These are phyloP conservation scores for Ischnus inquisitorius DNA, from an alignment of 2,888 invertebrate species.

Conservation along the genomic window DNA sequence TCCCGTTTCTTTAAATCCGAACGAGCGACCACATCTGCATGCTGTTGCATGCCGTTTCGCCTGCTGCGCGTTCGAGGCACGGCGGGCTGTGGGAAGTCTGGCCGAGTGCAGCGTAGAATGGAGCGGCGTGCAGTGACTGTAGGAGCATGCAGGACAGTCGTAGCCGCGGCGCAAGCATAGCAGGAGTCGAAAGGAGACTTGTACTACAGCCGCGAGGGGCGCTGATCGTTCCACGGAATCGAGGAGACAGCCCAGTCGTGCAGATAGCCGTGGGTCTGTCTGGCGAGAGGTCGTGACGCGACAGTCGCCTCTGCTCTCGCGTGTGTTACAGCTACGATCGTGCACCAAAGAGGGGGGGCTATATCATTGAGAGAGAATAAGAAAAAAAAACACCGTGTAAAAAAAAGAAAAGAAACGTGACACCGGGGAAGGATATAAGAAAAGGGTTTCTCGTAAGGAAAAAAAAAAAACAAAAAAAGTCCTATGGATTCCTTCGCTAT, in stretches of 20 bases:
- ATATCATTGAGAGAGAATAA: not conserved
- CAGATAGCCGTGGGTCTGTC: slow-evolving; percentile 82
- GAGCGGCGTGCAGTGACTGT: slow-evolving; percentile 44
- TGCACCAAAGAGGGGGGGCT: not conserved
- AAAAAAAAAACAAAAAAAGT: slow-evolving; percentile 28
- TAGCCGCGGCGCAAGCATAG: slow-evolving; percentile 38
- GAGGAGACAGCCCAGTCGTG: slow-evolving; percentile 73
- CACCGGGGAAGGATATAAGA: slow-evolving; percentile 23
- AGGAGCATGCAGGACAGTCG: slow-evolving; percentile 38
- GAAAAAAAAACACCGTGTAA: not conserved
- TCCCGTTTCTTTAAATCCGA: not conserved
- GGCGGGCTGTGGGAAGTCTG: slow-evolving; percentile 74
- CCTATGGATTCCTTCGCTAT: slow-evolving; percentile 37
- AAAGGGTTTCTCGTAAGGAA: slow-evolving; percentile 11
- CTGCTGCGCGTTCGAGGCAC: slow-evolving; percentile 1
- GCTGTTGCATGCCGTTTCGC: not conserved
- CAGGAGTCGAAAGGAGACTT: slow-evolving; percentile 41
- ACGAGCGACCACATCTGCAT: not conserved
- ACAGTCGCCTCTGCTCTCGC: slow-evolving; percentile 61
- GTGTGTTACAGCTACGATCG: slow-evolving; percentile 49
- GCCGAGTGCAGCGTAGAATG: slow-evolving; percentile 74
- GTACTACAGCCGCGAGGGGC: slow-evolving; percentile 73
- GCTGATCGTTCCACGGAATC: slow-evolving; percentile 72
- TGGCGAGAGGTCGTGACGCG: slow-evolving; percentile 78
- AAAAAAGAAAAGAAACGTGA: slow-evolving; percentile 17